Conservation (phyloP, 2,797 vertebrate genomes). For the Artibeus jamaicensis region DNA sequence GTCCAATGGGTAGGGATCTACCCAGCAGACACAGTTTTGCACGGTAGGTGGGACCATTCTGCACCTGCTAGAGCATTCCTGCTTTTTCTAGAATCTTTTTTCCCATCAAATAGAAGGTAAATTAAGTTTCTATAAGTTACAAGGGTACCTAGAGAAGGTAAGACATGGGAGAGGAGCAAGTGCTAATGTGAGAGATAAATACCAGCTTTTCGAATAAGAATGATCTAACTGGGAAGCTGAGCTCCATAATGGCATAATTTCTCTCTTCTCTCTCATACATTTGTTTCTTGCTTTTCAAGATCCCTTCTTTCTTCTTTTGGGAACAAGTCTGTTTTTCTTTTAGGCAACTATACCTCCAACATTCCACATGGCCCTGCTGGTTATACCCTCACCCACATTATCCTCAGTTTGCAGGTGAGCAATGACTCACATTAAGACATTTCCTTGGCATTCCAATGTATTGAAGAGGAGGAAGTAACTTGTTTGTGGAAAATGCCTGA, state of each 20-base stretch:
- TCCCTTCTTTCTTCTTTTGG: neutral
- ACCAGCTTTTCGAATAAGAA: neutral
- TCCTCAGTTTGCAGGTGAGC: neutral
- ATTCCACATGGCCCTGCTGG: neutral
- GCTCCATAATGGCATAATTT: neutral
- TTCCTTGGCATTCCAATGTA: neutral
- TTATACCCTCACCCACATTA: neutral
- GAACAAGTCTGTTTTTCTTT: neutral
- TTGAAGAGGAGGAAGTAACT: neutral
- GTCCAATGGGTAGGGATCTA: neutral
- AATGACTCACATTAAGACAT: neutral
- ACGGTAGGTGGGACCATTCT: neutral
- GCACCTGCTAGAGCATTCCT: neutral
- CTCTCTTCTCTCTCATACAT: neutral
- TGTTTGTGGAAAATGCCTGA: neutral
- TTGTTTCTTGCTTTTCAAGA: neutral
- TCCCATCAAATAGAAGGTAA: neutral
- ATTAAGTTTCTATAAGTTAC: neutral
- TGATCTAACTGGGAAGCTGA: neutral
- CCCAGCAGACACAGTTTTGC: neutral
- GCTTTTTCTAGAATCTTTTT: neutral
- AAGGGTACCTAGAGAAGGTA: neutral
- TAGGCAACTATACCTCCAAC: neutral
- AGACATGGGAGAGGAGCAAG: neutral
- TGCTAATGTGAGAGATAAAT: neutral